These are phyloP conservation scores for Gonioctena quinquepunctata DNA, from an alignment of 1,140 invertebrate species.

Conservation along the genomic window DNA sequence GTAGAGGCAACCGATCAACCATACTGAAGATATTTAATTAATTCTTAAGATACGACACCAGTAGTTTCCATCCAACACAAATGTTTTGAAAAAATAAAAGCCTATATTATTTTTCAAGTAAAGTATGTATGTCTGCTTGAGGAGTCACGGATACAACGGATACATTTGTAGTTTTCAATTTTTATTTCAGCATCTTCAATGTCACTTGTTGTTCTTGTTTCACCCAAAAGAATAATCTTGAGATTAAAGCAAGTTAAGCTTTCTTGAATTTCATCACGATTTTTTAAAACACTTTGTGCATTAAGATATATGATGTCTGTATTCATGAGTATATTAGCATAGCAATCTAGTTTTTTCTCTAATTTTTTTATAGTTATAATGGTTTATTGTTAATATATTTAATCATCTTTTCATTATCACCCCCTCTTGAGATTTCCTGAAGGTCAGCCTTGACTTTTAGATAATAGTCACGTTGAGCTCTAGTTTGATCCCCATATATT, in stretches of 20 bases:
- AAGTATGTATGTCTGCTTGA: conserved; percentile 1
- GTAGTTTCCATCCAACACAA: background rate
- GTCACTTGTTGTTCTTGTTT: conserved; percentile 11
- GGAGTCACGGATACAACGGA: background rate
- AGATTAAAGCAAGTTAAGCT: conserved; percentile 4
- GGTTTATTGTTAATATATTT: conserved; percentile 9
- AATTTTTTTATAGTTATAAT: background rate
- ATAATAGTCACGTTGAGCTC: conserved; percentile 5
- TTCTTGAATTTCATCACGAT: background rate
- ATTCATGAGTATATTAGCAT: conserved; percentile 11
- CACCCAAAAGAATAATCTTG: conserved; percentile 10
- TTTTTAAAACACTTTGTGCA: background rate
- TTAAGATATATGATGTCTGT: conserved; percentile 11
- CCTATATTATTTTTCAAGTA: conserved; percentile 1
- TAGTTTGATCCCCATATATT: conserved; percentile 9
- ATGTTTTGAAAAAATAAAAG: background rate
- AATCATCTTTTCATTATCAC: background rate
- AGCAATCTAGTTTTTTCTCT: conserved; percentile 1
- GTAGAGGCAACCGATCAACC: conserved; percentile 1
- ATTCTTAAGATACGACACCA: background rate
- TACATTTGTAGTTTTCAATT: conserved; percentile 9
- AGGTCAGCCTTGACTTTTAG: background rate
- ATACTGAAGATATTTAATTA: conserved; percentile 1
- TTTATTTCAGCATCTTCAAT: conserved; percentile 15
- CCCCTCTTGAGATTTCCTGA: background rate